A percentile compares a stretch with the other conserved stretches of the same genome.
phyloP scores from a whole-genome alignment of 1,140 invertebrate species.

The Macrocentrus cingulum region DNA sequence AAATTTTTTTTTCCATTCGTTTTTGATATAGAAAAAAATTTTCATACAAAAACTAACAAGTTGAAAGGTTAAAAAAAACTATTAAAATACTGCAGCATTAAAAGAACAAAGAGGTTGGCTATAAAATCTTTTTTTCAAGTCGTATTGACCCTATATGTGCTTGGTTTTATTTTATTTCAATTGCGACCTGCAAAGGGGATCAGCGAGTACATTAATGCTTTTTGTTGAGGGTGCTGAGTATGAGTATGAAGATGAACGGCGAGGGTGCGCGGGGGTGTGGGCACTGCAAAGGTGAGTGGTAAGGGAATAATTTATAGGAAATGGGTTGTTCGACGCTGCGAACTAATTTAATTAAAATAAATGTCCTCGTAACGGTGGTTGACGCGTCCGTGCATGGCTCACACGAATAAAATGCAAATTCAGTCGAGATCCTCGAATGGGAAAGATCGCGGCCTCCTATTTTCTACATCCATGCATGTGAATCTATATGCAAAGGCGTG shows the following conservation, averaged over 20 bases:
- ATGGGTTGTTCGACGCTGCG: conserved; percentile 60
- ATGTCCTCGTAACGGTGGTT: conserved; percentile 46
- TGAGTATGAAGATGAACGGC: not conserved
- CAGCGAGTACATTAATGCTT: conserved; percentile 58
- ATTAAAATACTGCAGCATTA: no score
- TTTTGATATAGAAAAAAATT: no score
- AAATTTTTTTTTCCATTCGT: no score
- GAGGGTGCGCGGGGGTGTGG: not conserved
- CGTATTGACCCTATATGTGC: conserved; percentile 31
- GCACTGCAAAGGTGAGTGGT: conserved; percentile 39
- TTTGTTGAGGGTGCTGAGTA: conserved; percentile 26
- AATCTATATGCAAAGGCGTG: conserved; percentile 3
- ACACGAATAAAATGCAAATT: conserved; percentile 61
- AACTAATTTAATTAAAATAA: conserved; percentile 63
- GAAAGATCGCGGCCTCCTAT: conserved; percentile 17
- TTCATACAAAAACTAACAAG: no score
- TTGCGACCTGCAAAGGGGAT: conserved; percentile 47
- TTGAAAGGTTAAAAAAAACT: no score
- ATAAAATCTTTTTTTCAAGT: no score
- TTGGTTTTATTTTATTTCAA: conserved; percentile 60
- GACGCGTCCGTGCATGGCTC: conserved; percentile 26
- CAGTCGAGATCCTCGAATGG: conserved; percentile 49
- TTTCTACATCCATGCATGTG: conserved; percentile 6
- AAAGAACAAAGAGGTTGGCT: no score
- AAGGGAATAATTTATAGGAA: conserved; percentile 62